Base-by-base conservation (phyloP, 2,113 vertebrate genomes). In the Ondatra zibethicus region DNA sequence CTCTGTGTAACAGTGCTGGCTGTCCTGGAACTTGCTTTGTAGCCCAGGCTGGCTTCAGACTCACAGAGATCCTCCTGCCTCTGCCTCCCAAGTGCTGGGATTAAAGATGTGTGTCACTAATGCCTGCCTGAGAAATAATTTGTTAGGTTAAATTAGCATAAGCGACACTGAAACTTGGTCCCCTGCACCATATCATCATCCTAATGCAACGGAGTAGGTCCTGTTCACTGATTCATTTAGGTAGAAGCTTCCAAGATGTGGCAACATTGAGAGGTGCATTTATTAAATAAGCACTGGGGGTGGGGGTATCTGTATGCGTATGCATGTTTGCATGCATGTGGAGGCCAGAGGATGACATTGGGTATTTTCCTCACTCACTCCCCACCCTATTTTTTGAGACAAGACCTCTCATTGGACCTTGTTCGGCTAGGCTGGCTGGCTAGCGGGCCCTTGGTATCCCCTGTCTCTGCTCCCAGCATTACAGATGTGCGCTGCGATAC, bases 181-280 rank as follows among this genome's bases (percentile, higher is more conserved):
- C 7, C 63, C 68, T n/a, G n/a, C 21, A 80, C 52, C 66, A n/a
- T 78, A 73, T 81, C 7, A 66, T 42, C 61, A 86, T 14, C 17
- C n/a, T 81, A 88, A 72, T 50, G 25, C 19, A 88, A 80, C 19
- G 91, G 36, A 75, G 8, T 10, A 84, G 7, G 63, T 52, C 88
- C 73, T 21, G n/a, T 33, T 94, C 72, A 89, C 70, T 93, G 77
- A 86, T 80, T 96, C 72, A 85, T 52, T 50, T 52, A 92, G 50
- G 45, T 66, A 70, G 47, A 21, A 63, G 33, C 61, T 39, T 25
- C 55, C n/a, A 29, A 66, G 66, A 36, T 5, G 88, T 29, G 5
- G 31, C 27, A 88, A 92, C 72, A 77, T 10, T 33, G 47, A 55
- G 33, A 27, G 36, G 31, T 9, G 4, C 33, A n/a, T 70, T 52